These are phyloP conservation scores for Drosophila peninsularis DNA, from an alignment of 2,888 invertebrate genomes.

Conservation along the genomic window DNA sequence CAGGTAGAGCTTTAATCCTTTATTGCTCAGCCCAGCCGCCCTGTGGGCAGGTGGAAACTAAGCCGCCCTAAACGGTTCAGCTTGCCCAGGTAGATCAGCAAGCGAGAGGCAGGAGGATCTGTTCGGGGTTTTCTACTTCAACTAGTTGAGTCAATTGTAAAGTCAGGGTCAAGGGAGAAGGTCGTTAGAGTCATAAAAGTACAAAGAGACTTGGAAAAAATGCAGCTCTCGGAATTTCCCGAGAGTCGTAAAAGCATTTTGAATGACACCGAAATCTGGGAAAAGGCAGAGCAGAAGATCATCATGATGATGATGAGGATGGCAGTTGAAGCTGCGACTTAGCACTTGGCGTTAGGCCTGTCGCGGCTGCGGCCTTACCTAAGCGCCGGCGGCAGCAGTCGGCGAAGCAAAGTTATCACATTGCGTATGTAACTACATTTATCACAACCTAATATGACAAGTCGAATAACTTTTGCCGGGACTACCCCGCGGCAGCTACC, in stretches of 20 bases:
- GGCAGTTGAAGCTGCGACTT: background rate
- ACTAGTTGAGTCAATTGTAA: conserved; percentile 29
- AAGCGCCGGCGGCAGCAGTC: conserved; percentile 62
- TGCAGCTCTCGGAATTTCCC: conserved; percentile 64
- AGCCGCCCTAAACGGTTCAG: conserved; percentile 15
- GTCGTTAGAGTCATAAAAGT: conserved; percentile 15
- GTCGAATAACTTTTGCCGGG: conserved; percentile 76
- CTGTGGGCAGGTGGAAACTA: conserved; percentile 46
- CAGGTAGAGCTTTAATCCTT: conserved; percentile 44
- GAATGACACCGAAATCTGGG: conserved; percentile 49
- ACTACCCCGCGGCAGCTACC: conserved; percentile 6
- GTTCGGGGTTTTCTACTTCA: conserved; percentile 29
- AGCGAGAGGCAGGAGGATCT: conserved; percentile 6
- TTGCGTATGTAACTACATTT: conserved; percentile 82
- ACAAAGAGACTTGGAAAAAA: conserved; percentile 1
- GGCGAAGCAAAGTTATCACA: conserved; percentile 78
- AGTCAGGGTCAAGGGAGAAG: conserved; percentile 47
- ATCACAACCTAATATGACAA: conserved; percentile 83
- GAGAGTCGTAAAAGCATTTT: conserved; percentile 57
- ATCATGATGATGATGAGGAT: conserved; percentile 39
- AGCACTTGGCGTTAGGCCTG: conserved; percentile 12
- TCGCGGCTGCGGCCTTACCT: conserved; percentile 7
- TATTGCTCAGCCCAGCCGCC: conserved; percentile 11
- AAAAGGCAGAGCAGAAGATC: conserved; percentile 16
- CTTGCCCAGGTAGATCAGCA: conserved; percentile 4